Base-by-base conservation (phyloP, 2,888 invertebrate genomes). In the Drosophila hamatofila region DNA sequence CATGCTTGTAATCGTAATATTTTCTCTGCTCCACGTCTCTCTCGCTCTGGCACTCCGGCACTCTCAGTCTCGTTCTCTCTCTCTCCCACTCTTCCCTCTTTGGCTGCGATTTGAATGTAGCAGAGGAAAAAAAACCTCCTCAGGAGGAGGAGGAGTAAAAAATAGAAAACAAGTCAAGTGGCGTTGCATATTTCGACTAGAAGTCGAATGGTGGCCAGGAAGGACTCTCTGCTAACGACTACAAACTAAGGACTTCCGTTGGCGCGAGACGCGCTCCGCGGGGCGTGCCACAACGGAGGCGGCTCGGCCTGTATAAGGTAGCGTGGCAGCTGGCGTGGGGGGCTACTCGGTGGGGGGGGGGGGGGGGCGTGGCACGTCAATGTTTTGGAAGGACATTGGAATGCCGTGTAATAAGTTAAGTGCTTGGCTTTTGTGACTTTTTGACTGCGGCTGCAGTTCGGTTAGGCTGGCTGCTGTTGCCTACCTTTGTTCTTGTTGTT, bases 351-450 rank as follows among this genome's bases (percentile, higher is more conserved):
- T 2, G 6, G 16, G 41, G 33, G 37, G 21, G 14, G 2, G 2
- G 18, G 18, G 4, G 18, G 18, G 37, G 58, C 54, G 52, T 54
- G 37, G 60, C 75, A 60, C 72, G 56, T 62, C 62, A 68, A 41
- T 63, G 56, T 56, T 49, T 49, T 70, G 73, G 66, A 81, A 77
- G 72, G 71, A 72, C 73, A 72, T 75, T 65, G 73, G 76, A 82
- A 88, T 86, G 87, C 90, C 84, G 83, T 88, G 90, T 90, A 86
- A 84, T 90, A 84, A 90, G 84, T 84, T 83, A 83, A 84, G 90
- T 90, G 90, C 90, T 90, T 21, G 81, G 62, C 89, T 86, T 86
- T 90, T 88, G 72, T 73, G 82, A 60, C 78, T 84, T 80, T 74
- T 88, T 55, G 74, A 68, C 80, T 72, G 61, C 51, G 63, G 59